Evolutionary conservation across 2,888 invertebrate species (phyloP), one percentile per base, ranked within the genome.

Genomic region (Temnothorax rugatulus): DNA sequence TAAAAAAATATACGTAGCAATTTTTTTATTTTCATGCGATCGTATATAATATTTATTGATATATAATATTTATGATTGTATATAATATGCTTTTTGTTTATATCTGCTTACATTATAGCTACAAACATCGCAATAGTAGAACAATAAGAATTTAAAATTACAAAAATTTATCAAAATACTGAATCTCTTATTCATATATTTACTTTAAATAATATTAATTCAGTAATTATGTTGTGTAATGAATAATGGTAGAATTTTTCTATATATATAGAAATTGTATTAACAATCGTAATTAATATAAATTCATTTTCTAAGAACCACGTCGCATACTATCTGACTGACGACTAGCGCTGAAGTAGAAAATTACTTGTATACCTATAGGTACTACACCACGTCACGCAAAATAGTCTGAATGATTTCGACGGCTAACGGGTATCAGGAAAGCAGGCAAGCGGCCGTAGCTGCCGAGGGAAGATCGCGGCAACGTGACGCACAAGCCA

Each of bases 331-430:
- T 7, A 38, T 76, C 57, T 25, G 8, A 47, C 13, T 18, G 5
- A 8, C 11, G 21, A 18, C 13, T 25, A 18, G 0, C 3, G 4
- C 21, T 34, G 25, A 50, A 18, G 25, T 63, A 74, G 76, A 86
- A 87, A 83, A 82, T 88, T 75, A 61, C 29, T 18, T 38, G 47
- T 50, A 47, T 61, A 86, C 63, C 83, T 83, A 87, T 84, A n/a
- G n/a, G n/a, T n/a, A 77, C 81, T 68, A 76, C 54, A 77, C 34
- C 59, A 73, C 57, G 71, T 61, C 71, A 59, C 44, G 69, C 86
- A 86, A 87, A 89, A 90, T 86, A 90, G 77, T 90, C 89, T 89
- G 90, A 90, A 90, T 92, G 93, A 92, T 92, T 92, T 91, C 84
- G 84, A 84, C 84, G 88, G 76, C 88, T 91, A 77, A 66, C 71